Evolutionary conservation across 2,888 invertebrate genomes (phyloP).

Genomic region (Galerucella calmariensis): DNA sequence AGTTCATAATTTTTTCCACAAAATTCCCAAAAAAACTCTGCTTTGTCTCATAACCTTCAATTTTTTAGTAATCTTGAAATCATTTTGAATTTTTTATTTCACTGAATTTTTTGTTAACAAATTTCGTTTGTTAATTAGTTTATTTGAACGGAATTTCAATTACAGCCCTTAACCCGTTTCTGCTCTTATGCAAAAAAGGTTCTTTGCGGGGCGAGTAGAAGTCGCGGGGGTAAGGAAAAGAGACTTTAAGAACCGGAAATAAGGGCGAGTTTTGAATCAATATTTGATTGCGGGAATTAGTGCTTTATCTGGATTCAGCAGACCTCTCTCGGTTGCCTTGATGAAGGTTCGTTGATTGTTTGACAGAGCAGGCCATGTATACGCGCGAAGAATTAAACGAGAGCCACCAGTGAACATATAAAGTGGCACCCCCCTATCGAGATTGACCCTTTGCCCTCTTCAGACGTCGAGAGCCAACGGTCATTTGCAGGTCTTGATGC

Average conservation of each 20-base stretch:
- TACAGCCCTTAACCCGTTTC: constrained; percentile 12
- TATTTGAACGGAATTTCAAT: not conserved
- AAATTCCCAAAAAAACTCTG: too few relatives aligned
- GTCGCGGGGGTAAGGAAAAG: constrained; percentile 59
- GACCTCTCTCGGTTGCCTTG: constrained; percentile 61
- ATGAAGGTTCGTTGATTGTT: constrained; percentile 67
- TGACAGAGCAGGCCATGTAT: constrained; percentile 63
- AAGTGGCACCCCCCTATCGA: constrained; percentile 15
- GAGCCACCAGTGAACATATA: constrained; percentile 24
- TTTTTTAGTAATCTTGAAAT: too few relatives aligned
- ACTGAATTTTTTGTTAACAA: too few relatives aligned
- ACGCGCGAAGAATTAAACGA: constrained; percentile 65
- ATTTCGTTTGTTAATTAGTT: not conserved
- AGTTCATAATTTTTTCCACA: too few relatives aligned
- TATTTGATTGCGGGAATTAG: constrained; percentile 68
- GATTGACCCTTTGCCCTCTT: constrained; percentile 21
- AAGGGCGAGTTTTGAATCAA: constrained; percentile 66
- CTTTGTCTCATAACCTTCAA: too few relatives aligned
- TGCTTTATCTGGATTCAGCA: constrained; percentile 67
- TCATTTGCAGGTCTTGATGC: constrained; percentile 14
- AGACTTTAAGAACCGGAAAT: constrained; percentile 60
- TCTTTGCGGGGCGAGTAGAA: constrained; percentile 55
- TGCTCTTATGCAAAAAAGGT: constrained; percentile 38
- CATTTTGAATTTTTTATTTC: too few relatives aligned
- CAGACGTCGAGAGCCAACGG: constrained; percentile 17